phyloP scores from a whole-genome alignment of 1,140 invertebrate species.

The Drosophila sechellia region DNA sequence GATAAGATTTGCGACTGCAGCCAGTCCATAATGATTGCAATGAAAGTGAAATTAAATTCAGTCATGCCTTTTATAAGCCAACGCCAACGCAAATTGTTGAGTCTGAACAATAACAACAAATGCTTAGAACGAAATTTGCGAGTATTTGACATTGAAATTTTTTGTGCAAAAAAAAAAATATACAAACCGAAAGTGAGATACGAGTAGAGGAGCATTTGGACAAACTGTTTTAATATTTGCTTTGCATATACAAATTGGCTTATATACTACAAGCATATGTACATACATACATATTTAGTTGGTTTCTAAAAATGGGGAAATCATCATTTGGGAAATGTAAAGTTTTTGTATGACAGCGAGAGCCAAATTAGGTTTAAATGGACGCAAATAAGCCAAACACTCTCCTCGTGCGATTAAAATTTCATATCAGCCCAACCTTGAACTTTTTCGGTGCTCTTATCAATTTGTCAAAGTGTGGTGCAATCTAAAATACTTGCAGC shows the following conservation, averaged over 20 bases:
- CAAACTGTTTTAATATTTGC: slow-evolving; percentile 73
- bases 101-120: slow-evolving; percentile 15
- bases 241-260: slow-evolving; percentile 7
- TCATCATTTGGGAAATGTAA: background rate
- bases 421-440: slow-evolving; percentile 34
- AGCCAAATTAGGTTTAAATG: background rate
- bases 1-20: slow-evolving; percentile 75
- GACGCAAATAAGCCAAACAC: background rate
- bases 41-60: slow-evolving; percentile 55
- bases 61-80: slow-evolving; percentile 64
- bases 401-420: background rate
- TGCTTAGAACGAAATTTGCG: slow-evolving; percentile 39
- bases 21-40: slow-evolving; percentile 49
- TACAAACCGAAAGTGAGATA: slow-evolving; percentile 38
- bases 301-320: background rate
- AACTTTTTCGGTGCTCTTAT: slow-evolving; percentile 31
- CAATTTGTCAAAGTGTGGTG: slow-evolving; percentile 8
- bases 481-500: slow-evolving; percentile 9
- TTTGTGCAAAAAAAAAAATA: slow-evolving; percentile 21
- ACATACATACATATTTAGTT: background rate
- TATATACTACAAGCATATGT: background rate
- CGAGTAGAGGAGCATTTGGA: slow-evolving; percentile 36
- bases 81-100: slow-evolving; percentile 4
- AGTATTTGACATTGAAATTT: slow-evolving; percentile 74
- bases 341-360: background rate